A percentile compares a stretch with the other conserved stretches of the same genome.
Evolutionary conservation across 2,888 invertebrate species (phyloP).

Genomic region (Drosophila fungiperda): DNA sequence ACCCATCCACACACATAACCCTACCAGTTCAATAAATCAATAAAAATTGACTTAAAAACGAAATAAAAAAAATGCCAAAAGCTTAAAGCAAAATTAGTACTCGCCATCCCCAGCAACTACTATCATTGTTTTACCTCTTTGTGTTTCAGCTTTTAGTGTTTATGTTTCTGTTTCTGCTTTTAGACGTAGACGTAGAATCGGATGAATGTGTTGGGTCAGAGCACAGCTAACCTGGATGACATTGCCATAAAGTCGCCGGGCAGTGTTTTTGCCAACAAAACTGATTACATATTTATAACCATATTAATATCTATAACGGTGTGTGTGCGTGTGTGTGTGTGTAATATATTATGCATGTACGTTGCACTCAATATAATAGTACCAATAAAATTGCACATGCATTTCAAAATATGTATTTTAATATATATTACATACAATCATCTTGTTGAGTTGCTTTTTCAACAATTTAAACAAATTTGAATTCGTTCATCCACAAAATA

Average conservation of each 20-base stretch:
- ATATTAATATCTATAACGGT: neutral
- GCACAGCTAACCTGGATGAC: constrained; percentile 49
- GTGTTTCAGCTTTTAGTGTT: constrained; percentile 10
- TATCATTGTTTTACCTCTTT: neutral
- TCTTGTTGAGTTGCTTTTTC: neutral
- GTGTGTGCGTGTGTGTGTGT: neutral
- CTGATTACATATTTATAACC: constrained; percentile 4
- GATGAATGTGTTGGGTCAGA: constrained; percentile 47
- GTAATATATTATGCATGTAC: neutral
- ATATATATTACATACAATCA: neutral
- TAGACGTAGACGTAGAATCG: constrained; percentile 2
- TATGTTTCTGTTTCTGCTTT: constrained; percentile 9
- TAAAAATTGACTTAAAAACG: constrained; percentile 67
- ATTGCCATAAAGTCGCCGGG: constrained; percentile 40
- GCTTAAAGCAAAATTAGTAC: constrained; percentile 45
- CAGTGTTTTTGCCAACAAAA: constrained; percentile 16
- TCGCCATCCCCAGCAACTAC: neutral
- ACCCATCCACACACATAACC: constrained; percentile 9
- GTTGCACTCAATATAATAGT: neutral
- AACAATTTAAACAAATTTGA: neutral
- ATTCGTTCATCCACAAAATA: neutral
- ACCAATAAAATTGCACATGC: neutral
- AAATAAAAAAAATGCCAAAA: neutral
- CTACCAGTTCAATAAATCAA: constrained; percentile 65
- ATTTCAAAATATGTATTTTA: neutral